Evolutionary conservation across 2,888 invertebrate genomes (phyloP), one percentile per base, ranked within the genome.

Genomic region (Torymus tubicola): DNA sequence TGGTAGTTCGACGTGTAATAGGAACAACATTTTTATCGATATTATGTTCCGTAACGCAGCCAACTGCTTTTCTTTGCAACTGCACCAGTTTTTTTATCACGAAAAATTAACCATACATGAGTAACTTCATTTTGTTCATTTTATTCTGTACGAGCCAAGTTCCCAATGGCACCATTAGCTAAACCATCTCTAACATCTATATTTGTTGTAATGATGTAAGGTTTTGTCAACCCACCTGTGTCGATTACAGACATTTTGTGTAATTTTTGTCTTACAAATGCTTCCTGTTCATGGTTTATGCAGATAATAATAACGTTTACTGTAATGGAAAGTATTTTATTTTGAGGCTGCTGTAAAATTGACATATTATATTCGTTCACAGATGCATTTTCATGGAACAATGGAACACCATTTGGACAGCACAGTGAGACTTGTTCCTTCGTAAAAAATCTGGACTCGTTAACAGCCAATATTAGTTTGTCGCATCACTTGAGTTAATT

Each of bases 161-260:
- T 83, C 13, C 87, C 87, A 65, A 84, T 78, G 57, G 86, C 86
- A 50, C 87, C 86, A 83, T 88, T 88, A 13, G 85, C 86, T 70
- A 87, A 84, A 31, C 88, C 88, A 85, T 89, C 87, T 57, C 82
- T 31, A 5, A 89, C 87, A 70, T 87, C 87, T 10, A 89, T 86
- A 73, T 87, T 88, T 42, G 86, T 86, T 64, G 86, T 86, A 18
- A 87, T 87, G 52, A 88, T 84, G 76, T 87, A 79, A 58, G 42
- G 63, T 52, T 81, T 80, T 21, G 86, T 85, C 75, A 88, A 84
- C 65, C 87, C 87, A 63, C 84, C 86, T 52, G 87, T 87, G 76
- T 87, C 87, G 50, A 84, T 83, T 0, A 83, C 65, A 16, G 84
- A 83, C 84, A 83, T 83, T 80, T 83, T 84, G 67, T 85, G 85